Percentiles rank a stretch among this genome's conserved stretches.
Evolutionary conservation across 1,140 invertebrate genomes (phyloP).

Genomic region (Gryllus bimaculatus): DNA sequence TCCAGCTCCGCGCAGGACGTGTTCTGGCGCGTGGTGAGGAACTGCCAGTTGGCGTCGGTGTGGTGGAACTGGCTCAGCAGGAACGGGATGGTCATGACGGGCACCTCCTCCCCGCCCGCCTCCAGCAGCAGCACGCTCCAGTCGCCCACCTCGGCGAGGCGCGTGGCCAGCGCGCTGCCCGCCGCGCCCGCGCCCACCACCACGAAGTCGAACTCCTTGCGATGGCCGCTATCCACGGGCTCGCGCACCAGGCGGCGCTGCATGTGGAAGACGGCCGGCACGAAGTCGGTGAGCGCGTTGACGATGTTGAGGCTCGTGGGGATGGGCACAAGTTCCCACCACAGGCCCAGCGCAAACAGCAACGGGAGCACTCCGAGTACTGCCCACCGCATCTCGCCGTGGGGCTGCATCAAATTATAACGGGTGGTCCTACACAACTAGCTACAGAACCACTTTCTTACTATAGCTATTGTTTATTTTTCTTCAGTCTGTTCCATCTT

Average conservation of each 20-base stretch:
- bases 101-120: constrained; percentile 39
- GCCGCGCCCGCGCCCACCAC: constrained; percentile 51
- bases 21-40: not conserved
- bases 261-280: not conserved
- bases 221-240: not conserved
- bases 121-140: constrained; percentile 49
- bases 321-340: not conserved
- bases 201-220: constrained; percentile 43
- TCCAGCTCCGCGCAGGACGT: not conserved
- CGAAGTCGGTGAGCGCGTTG: not conserved
- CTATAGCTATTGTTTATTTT: no score
- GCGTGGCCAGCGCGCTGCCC: constrained; percentile 51
- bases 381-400: no score
- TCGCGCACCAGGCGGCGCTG: not conserved
- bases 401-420: no score
- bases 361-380: no score
- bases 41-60: constrained; percentile 21
- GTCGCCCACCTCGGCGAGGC: constrained; percentile 40
- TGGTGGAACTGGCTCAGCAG: constrained; percentile 24
- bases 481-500: no score
- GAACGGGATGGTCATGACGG: constrained; percentile 39
- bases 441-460: no score
- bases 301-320: not conserved
- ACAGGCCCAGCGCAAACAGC: no score
- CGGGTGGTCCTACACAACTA: no score